phyloP scores from a whole-genome alignment of 2,888 invertebrate genomes.

The Trichopoda pennipes region DNA sequence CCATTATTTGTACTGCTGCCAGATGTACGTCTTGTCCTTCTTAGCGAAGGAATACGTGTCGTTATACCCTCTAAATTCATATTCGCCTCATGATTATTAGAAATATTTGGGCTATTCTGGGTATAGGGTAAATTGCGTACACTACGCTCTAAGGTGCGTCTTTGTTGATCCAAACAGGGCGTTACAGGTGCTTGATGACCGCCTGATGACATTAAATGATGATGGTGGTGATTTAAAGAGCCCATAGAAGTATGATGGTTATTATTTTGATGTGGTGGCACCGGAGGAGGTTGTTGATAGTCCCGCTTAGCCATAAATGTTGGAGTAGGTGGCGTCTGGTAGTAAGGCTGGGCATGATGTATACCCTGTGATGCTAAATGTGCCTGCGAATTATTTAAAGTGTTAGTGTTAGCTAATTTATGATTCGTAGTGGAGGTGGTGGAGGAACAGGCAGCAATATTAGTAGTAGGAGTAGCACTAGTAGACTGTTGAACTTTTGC shows the following conservation, averaged over 20 bases:
- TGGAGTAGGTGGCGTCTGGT: conserved; percentile 75
- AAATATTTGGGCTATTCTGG: conserved; percentile 35
- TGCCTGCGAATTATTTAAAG: conserved; percentile 67
- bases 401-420: conserved; percentile 47
- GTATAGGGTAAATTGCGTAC: conserved; percentile 75
- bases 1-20: conserved; percentile 73
- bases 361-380: conserved; percentile 71
- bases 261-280: conserved; percentile 77
- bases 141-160: conserved; percentile 78
- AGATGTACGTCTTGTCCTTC: conserved; percentile 78
- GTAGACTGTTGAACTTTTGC: conserved; percentile 33
- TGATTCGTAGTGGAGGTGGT: conserved; percentile 19
- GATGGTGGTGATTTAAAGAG: conserved; percentile 60
- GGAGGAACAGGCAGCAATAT: not conserved
- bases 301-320: conserved; percentile 76
- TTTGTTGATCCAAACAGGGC: conserved; percentile 77
- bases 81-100: conserved; percentile 69
- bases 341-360: conserved; percentile 78
- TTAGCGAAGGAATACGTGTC: conserved; percentile 78
- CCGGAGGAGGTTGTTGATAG: conserved; percentile 73
- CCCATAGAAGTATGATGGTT: conserved; percentile 61
- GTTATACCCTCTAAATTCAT: conserved; percentile 75
- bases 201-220: conserved; percentile 61
- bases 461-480: conserved; percentile 9
- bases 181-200: conserved; percentile 76